Evolutionary conservation across 2,797 vertebrate species (phyloP), one percentile per base, ranked within the genome.

Genomic region (Leptodactylus fallax): DNA sequence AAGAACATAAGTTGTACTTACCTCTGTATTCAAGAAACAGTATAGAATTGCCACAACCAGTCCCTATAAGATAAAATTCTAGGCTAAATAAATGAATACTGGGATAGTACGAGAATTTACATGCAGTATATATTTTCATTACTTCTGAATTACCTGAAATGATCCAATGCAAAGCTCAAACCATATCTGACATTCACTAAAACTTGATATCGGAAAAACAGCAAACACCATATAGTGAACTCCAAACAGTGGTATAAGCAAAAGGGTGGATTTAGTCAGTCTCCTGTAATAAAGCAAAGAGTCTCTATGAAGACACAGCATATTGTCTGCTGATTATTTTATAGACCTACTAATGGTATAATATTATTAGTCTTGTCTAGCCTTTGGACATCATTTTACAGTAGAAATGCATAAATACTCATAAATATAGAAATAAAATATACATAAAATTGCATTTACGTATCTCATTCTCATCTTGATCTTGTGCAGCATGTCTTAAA

Each of bases 21-120:
- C 97, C 93, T 99, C 98, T 12, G 95, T 97, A 93, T 99, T 99
- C 86, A 99, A 93, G 93, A 99, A 99, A 90, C 98, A 99, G 90
- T 99, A 99, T 10, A 99, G 94, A 53, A 98, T 92, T 0, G 97
- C 97, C 74, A 99, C 97, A 61, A 97, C 96, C 58, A 99, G 91
- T n/a, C 98, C 98, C 98, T 99, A 93, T 36, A 91, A 92, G 14
- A 89, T 49, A 74, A 77, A 77, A 23, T n/a, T 23, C 45, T 21
- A 14, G 10, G 21, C 9, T 74, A n/a, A 71, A 16, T 36, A 23
- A 77, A 13, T 77, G 17, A 3, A 17, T 72, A 72, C 47, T 47
- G 21, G 51, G n/a, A n/a, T 14, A 76, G 19, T 53, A 14, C 23
- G 9, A 45, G 17, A 47, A 21, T 11, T 76, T 23, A 51, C 7